Evolutionary conservation across 1,140 invertebrate species (phyloP).

Genomic region (Chironomus tepperi): DNA sequence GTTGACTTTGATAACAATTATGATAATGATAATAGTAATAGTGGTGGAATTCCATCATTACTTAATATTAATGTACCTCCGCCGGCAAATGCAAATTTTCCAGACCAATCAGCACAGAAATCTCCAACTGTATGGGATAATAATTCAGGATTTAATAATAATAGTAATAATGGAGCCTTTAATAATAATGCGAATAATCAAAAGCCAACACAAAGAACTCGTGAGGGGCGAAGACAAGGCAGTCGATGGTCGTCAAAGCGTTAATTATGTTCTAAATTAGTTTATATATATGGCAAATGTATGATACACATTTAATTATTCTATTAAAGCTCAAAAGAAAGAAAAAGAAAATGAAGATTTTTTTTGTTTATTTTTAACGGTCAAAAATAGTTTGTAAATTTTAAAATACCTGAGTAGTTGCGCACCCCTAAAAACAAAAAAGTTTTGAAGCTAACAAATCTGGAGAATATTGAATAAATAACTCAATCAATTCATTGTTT

Average conservation of each 20-base stretch:
- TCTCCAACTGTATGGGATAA: not conserved
- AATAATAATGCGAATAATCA: not conserved
- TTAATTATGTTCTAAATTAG: not conserved
- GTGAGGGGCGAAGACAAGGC: not conserved
- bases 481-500: not conserved
- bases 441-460: too few species aligned
- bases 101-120: not conserved
- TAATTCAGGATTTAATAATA: not conserved
- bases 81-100: not conserved
- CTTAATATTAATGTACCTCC: not conserved
- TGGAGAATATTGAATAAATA: too few species aligned
- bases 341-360: too few species aligned
- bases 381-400: too few species aligned
- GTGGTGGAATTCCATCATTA: not conserved
- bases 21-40: not conserved
- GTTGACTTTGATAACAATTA: not conserved
- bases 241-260: conserved; percentile 17
- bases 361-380: too few species aligned
- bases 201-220: not conserved
- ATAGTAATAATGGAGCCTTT: not conserved
- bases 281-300: too few species aligned
- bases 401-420: too few species aligned
- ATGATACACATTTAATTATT: too few species aligned
- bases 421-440: too few species aligned
- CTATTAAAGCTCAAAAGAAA: too few species aligned